Evolutionary conservation across 2,888 invertebrate species (phyloP).

Genomic region (Tenodera sinensis): DNA sequence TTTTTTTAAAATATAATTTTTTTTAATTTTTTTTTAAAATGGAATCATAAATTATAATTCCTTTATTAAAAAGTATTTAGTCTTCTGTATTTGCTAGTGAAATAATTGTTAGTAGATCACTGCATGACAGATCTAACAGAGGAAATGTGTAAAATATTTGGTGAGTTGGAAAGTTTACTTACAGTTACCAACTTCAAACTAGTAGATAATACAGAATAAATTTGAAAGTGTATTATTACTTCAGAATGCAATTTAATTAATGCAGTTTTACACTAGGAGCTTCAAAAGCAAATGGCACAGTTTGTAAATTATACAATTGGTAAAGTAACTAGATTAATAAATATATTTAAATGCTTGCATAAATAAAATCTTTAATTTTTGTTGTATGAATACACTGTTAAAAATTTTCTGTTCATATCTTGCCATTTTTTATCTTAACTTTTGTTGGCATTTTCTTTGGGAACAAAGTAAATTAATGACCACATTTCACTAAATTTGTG

Average conservation of each 20-base stretch:
- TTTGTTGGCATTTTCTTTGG: no score
- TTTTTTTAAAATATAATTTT: not conserved
- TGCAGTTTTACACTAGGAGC: not conserved
- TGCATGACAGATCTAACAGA: not conserved
- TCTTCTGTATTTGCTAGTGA: not conserved
- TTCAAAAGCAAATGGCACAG: not conserved
- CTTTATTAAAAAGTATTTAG: not conserved
- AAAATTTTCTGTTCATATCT: no score
- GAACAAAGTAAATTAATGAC: no score
- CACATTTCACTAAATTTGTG: no score
- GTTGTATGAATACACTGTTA: no score
- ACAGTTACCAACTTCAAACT: not conserved
- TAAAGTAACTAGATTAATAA: no score
- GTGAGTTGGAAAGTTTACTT: not conserved
- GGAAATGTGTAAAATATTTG: not conserved
- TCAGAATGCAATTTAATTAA: not conserved
- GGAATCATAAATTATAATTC: not conserved
- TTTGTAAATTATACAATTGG: not conserved
- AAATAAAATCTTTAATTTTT: no score
- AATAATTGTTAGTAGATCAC: not conserved
- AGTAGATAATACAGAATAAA: not conserved
- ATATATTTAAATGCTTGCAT: no score
- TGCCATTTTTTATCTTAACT: no score
- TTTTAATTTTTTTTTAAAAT: not conserved
- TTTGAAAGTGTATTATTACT: not conserved